A percentile compares a stretch with the other conserved stretches of the same genome.
Conservation (phyloP, 2,797 vertebrate genomes). For the Tragopan temminckii region DNA sequence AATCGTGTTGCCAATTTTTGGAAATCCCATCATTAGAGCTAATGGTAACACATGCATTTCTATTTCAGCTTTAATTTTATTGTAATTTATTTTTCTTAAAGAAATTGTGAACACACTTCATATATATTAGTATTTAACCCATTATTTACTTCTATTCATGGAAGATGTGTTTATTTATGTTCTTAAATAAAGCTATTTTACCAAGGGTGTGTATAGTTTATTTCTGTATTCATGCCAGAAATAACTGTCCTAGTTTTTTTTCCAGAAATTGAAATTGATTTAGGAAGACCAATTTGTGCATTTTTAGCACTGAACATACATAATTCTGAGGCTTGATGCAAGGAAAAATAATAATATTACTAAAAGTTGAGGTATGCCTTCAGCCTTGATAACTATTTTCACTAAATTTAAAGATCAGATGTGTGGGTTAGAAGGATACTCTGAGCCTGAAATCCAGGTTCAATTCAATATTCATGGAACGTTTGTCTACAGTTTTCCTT, state of each 20-base stretch:
- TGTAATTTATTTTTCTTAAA: neutral
- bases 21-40: neutral
- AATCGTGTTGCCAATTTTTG: neutral
- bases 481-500: neutral
- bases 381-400: neutral
- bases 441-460: neutral
- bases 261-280: neutral
- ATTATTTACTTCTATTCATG: neutral
- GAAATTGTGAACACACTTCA: neutral
- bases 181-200: neutral
- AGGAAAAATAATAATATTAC: neutral
- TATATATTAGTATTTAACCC: no score
- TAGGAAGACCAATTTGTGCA: accelerated
- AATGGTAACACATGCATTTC: neutral
- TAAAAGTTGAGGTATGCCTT: neutral
- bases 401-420: neutral
- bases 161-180: neutral
- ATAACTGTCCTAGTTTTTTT: neutral
- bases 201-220: neutral
- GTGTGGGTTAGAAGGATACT: accelerated
- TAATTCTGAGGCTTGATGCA: neutral
- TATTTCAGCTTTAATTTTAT: neutral
- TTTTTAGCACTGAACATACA: neutral
- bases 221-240: neutral
- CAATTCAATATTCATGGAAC: neutral